Base-by-base conservation (phyloP, 92 coral and sea anemone species). In the Blastomussa wellsi region DNA sequence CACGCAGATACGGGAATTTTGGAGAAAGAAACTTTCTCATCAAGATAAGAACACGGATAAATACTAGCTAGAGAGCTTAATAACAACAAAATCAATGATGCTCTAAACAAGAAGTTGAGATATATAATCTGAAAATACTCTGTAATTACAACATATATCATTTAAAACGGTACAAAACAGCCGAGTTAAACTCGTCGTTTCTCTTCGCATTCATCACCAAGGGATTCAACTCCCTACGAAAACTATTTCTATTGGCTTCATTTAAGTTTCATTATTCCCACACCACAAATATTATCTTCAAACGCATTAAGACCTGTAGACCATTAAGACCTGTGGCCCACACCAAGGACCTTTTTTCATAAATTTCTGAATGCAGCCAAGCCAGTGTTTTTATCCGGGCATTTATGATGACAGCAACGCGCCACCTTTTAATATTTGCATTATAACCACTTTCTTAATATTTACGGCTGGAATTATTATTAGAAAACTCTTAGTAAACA, bases 221-320 rank as follows among this genome's bases (percentile, higher is more conserved):
- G 83, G 83, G 69, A 44, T 26, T 33, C 83, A 60, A 39, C 51
- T 62, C 38, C 22, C 37, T 17, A 66, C 26, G 36, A 79, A 65
- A 79, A 64, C 83, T 41, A 79, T 64, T 62, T 64, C 55, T 26
- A 64, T 64, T 62, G 42, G 83, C 53, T 62, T 79, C 33, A 79
- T 64, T 76, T 29, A 37, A 37, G 36, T 62, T 41, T 59, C n/a
- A 20, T 33, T 37, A 33, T n/a, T 39, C 24, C 11, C 15, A 9
- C 36, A 79, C 0, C 53, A n/a, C 49, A 26, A 62, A n/a, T 24
- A 15, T 69, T 42, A 62, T 79, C 73, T 29, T 26, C 7, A 62
- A 47, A 32, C 26, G 42, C 47, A 69, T 20, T 69, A 37, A 41
- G 28, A 47, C 65, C 22, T 77, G 17, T 17, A 3, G 55, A 79